Evolutionary conservation across 2,797 vertebrate genomes (phyloP).

Genomic region (Momotus momota): DNA sequence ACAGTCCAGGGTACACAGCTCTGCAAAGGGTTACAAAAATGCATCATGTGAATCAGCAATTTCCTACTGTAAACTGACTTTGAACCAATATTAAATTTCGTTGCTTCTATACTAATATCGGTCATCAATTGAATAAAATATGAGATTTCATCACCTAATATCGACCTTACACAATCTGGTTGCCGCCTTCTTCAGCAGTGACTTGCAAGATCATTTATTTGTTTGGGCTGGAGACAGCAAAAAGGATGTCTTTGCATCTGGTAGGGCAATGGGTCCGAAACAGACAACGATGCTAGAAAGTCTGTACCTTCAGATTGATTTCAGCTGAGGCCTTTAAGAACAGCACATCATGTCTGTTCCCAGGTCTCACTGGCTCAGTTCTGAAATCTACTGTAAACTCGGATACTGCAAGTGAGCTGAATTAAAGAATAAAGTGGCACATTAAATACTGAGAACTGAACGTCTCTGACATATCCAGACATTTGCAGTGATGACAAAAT

Average conservation of each 20-base stretch:
- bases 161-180: neutral
- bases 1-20: slow-evolving; percentile 92
- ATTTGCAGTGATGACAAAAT: neutral
- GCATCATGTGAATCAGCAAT: neutral
- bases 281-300: neutral
- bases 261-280: neutral
- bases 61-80: neutral
- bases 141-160: neutral
- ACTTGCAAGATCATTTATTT: neutral
- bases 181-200: neutral
- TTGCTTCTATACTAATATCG: neutral
- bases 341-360: neutral
- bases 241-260: neutral
- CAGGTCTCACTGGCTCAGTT: neutral
- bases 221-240: neutral
- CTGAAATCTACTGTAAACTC: neutral
- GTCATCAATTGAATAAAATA: neutral
- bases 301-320: accelerated
- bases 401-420: neutral
- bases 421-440: neutral
- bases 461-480: neutral
- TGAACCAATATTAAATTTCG: neutral
- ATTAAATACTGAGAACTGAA: neutral
- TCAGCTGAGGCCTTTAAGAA: neutral
- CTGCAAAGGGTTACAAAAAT: slow-evolving; percentile 64